Base-by-base conservation (phyloP, 2,113 vertebrate species). In the Diadophis punctatus region DNA sequence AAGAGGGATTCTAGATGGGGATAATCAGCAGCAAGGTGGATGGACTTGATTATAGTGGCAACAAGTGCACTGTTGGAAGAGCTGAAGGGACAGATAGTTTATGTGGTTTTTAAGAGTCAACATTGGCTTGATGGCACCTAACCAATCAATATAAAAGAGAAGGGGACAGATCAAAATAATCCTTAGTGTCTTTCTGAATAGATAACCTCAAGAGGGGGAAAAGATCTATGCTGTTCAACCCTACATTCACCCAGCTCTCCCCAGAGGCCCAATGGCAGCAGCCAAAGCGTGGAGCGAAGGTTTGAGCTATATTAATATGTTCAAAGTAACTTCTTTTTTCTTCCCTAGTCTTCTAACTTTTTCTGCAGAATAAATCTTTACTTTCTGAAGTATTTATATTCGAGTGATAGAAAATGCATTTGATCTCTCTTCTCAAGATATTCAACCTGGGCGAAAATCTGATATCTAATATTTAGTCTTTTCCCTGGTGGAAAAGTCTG, bases 401-500 rank as follows among this genome's bases (percentile, higher is more conserved):
- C 46, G 25, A 9, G 55, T 8, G 43, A 20, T 86, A 55, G 16
- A 80, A 63, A 68, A 90, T 87, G 34, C 23, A 93, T 96, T 94
- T 94, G 90, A 93, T 91, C 91, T 96, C 7, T 11, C 18, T 91
- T 39, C 94, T 91, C 12, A 14, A 8, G 85, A 0, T 0, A 23
- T 63, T 94, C 4, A 0, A 87, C 91, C 20, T 2, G 1, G 74
- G 34, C 86, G 94, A 52, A 68, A 90, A 51, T 46, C 63, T 88
- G 90, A 6, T 92, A 30, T 94, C 94, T 95, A 91, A 8, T 91
- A 43, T 93, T 94, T 94, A 93, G 68, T 87, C 92, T 4, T 93
- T 93, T 86, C 91, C 60, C 52, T 55, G 48, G 91, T 52, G 60
- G 55, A 63, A 27, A 95, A 94, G 52, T 46, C 39, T 30, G 9